A percentile compares a stretch with the other conserved stretches of the same genome.
Conservation (phyloP, 2,888 invertebrate genomes). For the Cheiracanthium punctorium region DNA sequence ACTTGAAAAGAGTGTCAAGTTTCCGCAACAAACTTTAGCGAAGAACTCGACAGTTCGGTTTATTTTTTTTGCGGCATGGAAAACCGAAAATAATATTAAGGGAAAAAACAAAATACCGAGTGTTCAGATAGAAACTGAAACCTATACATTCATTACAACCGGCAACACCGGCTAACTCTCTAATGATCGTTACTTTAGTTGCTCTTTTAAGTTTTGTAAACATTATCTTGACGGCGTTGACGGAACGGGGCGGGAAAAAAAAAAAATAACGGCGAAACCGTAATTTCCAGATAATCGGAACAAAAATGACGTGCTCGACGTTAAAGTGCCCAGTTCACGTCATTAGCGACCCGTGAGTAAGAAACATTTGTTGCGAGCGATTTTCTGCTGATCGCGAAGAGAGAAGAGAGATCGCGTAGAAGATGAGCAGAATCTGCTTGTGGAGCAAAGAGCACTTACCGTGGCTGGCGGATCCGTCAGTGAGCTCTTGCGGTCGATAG, state of each 20-base stretch:
- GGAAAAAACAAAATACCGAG: no score
- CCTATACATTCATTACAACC: no score
- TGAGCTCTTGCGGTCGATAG: slow-evolving; percentile 51
- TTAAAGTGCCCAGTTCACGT: background rate
- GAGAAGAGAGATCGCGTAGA: background rate
- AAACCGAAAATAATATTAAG: no score
- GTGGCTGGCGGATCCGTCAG: slow-evolving; percentile 39
- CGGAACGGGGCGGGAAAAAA: no score
- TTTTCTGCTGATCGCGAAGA: background rate
- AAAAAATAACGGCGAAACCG: no score
- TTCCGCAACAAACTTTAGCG: no score
- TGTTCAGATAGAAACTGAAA: no score
- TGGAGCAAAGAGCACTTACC: slow-evolving; percentile 22
- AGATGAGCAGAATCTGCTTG: background rate
- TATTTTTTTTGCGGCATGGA: no score
- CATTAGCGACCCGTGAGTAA: background rate
- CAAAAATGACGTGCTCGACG: background rate
- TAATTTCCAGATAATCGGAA: background rate
- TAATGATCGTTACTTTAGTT: background rate
- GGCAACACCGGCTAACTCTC: no score
- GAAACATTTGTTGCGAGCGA: background rate
- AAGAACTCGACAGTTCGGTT: no score
- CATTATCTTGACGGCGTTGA: background rate
- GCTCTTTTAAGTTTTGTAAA: slow-evolving; percentile 8
- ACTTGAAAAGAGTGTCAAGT: no score